These are phyloP conservation scores for Anableps anableps DNA, from an alignment of 2,797 vertebrate genomes.

Conservation along the genomic window DNA sequence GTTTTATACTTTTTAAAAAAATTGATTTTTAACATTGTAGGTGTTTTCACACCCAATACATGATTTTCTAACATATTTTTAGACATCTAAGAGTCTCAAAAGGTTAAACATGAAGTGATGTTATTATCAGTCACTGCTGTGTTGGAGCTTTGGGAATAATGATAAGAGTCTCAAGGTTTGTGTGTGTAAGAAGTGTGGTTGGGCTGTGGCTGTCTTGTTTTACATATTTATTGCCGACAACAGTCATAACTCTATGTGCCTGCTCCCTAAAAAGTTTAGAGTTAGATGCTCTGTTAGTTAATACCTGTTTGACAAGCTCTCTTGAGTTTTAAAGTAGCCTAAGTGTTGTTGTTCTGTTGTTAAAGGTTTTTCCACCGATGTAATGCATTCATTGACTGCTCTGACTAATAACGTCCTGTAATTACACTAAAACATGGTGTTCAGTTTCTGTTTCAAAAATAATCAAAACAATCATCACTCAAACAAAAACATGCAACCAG, in stretches of 20 bases:
- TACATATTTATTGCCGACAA: neutral
- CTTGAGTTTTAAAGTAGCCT: neutral
- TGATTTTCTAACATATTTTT: neutral
- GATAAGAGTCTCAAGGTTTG: conserved; percentile 44
- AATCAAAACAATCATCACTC: neutral
- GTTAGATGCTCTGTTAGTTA: neutral
- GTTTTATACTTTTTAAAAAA: neutral
- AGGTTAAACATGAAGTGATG: conserved; percentile 4
- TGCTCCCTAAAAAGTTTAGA: neutral
- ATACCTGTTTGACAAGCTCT: neutral
- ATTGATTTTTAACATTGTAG: neutral
- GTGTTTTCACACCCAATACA: neutral
- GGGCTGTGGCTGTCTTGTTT: conserved; percentile 13
- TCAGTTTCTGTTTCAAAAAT: neutral
- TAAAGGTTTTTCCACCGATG: neutral
- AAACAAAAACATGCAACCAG: neutral
- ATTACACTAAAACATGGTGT: neutral
- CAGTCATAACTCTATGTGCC: neutral
- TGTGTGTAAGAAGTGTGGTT: conserved; percentile 28
- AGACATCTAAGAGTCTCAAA: neutral
- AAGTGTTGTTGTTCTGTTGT: neutral
- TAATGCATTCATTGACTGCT: neutral
- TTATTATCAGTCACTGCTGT: conserved; percentile 31
- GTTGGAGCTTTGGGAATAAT: conserved; percentile 29
- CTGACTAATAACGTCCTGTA: neutral